Evolutionary conservation across 2,797 vertebrate genomes (phyloP), one percentile per base, ranked within the genome.

Genomic region (Pseudochromis fuscus): DNA sequence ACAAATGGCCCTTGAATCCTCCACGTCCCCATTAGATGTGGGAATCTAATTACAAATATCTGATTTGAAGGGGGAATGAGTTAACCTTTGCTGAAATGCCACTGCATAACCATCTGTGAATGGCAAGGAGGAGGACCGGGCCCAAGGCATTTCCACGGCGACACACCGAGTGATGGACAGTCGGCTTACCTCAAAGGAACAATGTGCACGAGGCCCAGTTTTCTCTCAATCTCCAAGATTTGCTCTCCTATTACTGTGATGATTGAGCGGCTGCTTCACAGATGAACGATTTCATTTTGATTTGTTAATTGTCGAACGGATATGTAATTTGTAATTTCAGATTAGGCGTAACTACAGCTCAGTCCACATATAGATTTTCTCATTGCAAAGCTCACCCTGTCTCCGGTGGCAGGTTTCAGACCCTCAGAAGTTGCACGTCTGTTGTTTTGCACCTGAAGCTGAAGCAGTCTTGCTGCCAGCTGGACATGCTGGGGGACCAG

Each of bases 51-150:
- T 90, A 91, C 89, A 89, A 90, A 88, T 86, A 87, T 86, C 77
- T 87, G 83, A 88, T 91, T 85, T 86, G 77, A 88, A 86, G 72
- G 75, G 75, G 77, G 87, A 86, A 86, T 87, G 82, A 87, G 81
- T 91, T 91, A 91, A 91, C 90, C 88, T 92, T 93, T 93, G 77
- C 81, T 68, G 82, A 93, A 93, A 93, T 92, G 88, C 87, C 91
- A 93, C 72, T 31, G 69, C 84, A 87, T 77, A 82, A 86, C 84
- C 75, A 79, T 82, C 83, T 84, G 76, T 85, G 92, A 89, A 89
- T 90, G 82, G 88, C 83, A 85, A 87, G 79, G 55, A 85, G 76
- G 81, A 79, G 55, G 66, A 74, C 62, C 15, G 53, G 67, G 77
- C 82, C 75, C 37, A 21, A 79, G 73, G 89, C 88, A 75, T 85